phyloP scores from a whole-genome alignment of 2,113 vertebrate species.

The Paradoxurus hermaphroditus region DNA sequence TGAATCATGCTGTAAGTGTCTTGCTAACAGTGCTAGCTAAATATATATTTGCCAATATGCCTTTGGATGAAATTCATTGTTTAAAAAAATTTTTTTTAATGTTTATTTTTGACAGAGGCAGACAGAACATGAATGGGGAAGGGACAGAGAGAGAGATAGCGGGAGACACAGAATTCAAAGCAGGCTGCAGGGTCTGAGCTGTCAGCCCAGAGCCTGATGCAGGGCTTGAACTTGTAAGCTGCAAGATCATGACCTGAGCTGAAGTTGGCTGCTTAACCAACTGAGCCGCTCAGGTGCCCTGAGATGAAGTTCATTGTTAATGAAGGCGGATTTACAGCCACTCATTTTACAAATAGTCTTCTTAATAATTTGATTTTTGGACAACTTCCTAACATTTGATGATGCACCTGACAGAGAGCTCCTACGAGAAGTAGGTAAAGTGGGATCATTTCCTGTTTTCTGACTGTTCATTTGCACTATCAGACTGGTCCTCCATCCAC shows the following conservation, averaged over 20 bases:
- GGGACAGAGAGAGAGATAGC: no score
- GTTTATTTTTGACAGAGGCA: no score
- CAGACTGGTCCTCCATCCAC: background rate
- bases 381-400: background rate
- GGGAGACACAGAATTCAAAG: no score
- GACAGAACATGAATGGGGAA: no score
- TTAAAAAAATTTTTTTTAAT: no score
- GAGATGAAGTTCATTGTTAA: background rate
- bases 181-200: no score
- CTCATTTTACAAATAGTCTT: background rate
- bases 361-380: background rate
- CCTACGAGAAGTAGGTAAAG: background rate
- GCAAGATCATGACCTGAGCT: no score
- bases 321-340: background rate
- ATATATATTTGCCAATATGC: background rate
- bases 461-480: background rate
- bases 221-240: no score
- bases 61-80: background rate
- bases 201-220: no score
- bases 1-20: background rate
- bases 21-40: background rate
- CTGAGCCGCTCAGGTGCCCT: no score
- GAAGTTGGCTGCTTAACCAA: no score
- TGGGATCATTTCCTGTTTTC: background rate
- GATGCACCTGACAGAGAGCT: background rate